Percentiles rank a stretch among this genome's conserved stretches.
These are phyloP conservation scores for Therioaphis trifolii DNA, from an alignment of 2,888 invertebrate genomes.

Conservation along the genomic window DNA sequence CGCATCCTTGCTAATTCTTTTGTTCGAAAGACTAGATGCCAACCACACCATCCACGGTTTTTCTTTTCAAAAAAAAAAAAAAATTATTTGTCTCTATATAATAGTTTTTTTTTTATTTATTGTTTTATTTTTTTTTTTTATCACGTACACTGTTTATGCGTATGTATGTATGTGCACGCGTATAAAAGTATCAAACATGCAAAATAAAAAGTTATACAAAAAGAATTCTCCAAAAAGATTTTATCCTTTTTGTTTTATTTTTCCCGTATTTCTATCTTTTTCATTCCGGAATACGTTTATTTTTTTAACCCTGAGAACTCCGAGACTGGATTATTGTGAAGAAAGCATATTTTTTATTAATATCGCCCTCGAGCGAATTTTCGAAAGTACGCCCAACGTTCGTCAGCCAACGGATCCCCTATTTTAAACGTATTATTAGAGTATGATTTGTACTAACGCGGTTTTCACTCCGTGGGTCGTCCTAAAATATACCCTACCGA, in stretches of 20 bases:
- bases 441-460: slow-evolving; percentile 30
- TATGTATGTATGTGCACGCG: background rate
- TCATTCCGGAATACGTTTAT: slow-evolving; percentile 47
- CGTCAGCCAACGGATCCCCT: background rate
- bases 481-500: slow-evolving; percentile 3
- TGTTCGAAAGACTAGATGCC: slow-evolving; percentile 42
- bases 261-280: slow-evolving; percentile 16
- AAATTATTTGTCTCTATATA: slow-evolving; percentile 28
- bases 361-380: slow-evolving; percentile 40
- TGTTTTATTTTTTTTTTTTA: background rate
- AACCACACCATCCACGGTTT: slow-evolving; percentile 23
- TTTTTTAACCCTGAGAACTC: slow-evolving; percentile 25
- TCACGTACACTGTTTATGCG: background rate
- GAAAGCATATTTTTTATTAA: slow-evolving; percentile 47
- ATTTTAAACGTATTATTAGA: slow-evolving; percentile 44
- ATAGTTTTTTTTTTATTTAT: slow-evolving; percentile 17
- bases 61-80: slow-evolving; percentile 16
- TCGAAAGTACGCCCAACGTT: slow-evolving; percentile 24
- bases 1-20: slow-evolving; percentile 48
- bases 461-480: slow-evolving; percentile 2
- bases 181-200: slow-evolving; percentile 26
- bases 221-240: slow-evolving; percentile 25
- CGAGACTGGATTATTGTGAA: background rate
- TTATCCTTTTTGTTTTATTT: slow-evolving; percentile 10
- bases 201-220: slow-evolving; percentile 31